Conservation (phyloP, 2,113 vertebrate genomes). For the Otolemur garnettii region DNA sequence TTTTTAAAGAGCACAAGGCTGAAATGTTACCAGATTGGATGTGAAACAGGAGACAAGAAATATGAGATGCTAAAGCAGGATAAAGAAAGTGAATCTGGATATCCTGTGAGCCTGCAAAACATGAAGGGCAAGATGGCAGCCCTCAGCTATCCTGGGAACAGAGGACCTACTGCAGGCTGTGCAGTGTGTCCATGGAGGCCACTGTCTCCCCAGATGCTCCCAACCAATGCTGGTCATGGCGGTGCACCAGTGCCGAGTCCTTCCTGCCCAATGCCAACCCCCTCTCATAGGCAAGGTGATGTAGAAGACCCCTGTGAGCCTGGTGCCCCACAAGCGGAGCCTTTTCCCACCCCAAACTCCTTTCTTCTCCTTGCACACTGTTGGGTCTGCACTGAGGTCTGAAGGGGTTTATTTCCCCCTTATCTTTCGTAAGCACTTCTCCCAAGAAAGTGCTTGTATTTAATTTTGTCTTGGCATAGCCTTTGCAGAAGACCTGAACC, state of each 20-base stretch:
- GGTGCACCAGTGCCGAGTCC: accelerated
- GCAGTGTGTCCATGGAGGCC: not conserved
- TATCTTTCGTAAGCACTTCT: not conserved
- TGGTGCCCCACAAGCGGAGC: not conserved
- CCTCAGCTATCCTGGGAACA: not conserved
- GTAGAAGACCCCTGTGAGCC: no score
- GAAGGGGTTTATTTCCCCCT: not conserved
- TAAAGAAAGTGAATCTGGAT: not conserved
- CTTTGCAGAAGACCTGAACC: not conserved
- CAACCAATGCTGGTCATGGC: not conserved
- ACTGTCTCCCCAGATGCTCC: not conserved
- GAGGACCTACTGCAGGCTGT: not conserved
- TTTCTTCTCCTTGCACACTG: not conserved
- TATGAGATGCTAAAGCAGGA: not conserved
- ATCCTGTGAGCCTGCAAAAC: not conserved
- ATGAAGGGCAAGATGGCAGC: not conserved
- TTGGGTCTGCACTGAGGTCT: not conserved
- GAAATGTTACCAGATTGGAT: conserved; percentile 3
- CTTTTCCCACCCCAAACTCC: not conserved
- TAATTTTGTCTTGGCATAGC: not conserved
- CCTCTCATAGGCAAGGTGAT: not conserved
- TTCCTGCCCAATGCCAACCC: not conserved
- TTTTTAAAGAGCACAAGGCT: conserved; percentile 7
- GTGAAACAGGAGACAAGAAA: not conserved
- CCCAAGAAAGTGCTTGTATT: not conserved